Base-by-base conservation (phyloP, 2,888 invertebrate species). In the Helobdella robusta region DNA sequence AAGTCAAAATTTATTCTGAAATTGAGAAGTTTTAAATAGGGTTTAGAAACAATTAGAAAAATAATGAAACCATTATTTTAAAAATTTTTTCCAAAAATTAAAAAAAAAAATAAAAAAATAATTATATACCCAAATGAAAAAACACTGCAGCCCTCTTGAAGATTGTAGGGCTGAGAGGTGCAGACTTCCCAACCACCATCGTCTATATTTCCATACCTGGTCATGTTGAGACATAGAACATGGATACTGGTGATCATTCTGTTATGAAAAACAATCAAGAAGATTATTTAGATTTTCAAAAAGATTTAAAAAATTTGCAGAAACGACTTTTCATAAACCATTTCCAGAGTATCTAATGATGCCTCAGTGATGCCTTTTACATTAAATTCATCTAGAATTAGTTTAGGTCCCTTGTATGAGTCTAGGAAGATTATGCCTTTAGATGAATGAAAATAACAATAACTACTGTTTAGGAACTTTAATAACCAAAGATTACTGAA, bases 131-230 rank as follows among this genome's bases (percentile, higher is more conserved):
- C 75, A 69, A 75, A 75, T 2, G 75, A 75, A 67, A 74, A 75
- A 23, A 75, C 72, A 6, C 75, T 67, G 66, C 76, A 76, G 6
- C 73, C 73, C 4, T 70, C 68, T 8, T 67, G 59, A 18, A 75
- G 66, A 11, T 70, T 69, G 65, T 73, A 75, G 0, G 76, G 76
- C 5, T 74, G 74, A 20, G 74, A 73, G 34, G 75, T 62, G 58
- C 77, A 77, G 4, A 76, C 73, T 59, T 77, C 75, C 74, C 75
- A 77, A 3, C 76, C 76, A 0, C 77, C 77, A 61, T 76, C 77
- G 60, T 74, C 73, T 52, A 32, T 1, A 35, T 66, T 68, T 20
- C 69, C 68, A 61, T 35, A 61, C 30, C 61, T 61, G 11, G 25
- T 40, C 61, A 61, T 61, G 28, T 61, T 28, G n/a, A n/a, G n/a